Conservation (phyloP, 2,888 invertebrate genomes). For the Chloromyia formosa region DNA sequence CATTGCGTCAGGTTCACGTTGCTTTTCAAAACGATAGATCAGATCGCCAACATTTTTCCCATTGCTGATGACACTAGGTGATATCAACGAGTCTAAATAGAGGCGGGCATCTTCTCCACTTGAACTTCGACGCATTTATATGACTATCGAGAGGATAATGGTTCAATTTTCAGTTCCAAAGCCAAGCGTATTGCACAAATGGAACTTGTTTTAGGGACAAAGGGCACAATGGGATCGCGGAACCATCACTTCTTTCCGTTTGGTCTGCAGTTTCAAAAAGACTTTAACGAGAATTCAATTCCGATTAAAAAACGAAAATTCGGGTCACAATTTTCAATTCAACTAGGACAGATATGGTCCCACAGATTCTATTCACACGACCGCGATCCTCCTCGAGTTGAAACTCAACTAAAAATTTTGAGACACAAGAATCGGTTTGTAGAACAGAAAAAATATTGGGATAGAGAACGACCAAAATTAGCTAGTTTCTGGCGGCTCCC, state of each 20-base stretch:
- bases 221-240: neutral
- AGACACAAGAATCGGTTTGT: slow-evolving; percentile 6
- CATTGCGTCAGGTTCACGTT: slow-evolving; percentile 26
- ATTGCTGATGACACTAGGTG: neutral
- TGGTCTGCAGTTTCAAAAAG: neutral
- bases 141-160: neutral
- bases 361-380: neutral
- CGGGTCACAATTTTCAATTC: too few relatives aligned
- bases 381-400: slow-evolving; percentile 26
- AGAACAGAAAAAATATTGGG: slow-evolving; percentile 36
- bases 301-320: too few relatives aligned
- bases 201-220: too few relatives aligned
- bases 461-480: slow-evolving; percentile 28
- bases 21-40: slow-evolving; percentile 43
- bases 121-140: slow-evolving; percentile 41
- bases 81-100: neutral
- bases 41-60: slow-evolving; percentile 38
- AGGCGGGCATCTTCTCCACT: slow-evolving; percentile 1
- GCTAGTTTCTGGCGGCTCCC: too few relatives aligned
- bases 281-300: neutral
- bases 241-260: slow-evolving; percentile 4
- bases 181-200: neutral
- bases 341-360: neutral
- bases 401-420: slow-evolving; percentile 21
- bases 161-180: neutral